phyloP scores from a whole-genome alignment of 1,140 invertebrate genomes.

The Pseudoatta argentina region DNA sequence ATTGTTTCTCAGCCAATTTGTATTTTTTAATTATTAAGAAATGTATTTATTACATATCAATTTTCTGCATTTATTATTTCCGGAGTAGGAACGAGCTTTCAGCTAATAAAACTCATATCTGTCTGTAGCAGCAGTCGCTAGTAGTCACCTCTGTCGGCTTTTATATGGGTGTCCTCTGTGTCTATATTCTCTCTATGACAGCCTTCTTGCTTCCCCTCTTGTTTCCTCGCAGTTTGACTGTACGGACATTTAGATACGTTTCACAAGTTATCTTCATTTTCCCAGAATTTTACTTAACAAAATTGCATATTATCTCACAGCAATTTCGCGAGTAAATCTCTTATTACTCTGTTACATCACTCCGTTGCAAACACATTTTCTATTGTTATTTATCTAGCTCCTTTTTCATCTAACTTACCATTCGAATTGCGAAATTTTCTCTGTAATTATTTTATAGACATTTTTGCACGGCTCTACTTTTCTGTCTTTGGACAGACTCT shows the following conservation, averaged over 20 bases:
- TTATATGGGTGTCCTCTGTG: constrained; percentile 9
- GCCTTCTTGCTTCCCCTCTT: constrained; percentile 24
- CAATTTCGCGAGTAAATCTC: constrained; percentile 58
- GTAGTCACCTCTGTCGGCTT: constrained; percentile 4
- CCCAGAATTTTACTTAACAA: constrained; percentile 60
- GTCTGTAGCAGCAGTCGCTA: constrained; percentile 23
- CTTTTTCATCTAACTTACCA: not conserved
- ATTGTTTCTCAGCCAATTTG: not conserved
- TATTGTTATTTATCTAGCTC: not conserved
- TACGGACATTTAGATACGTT: constrained; percentile 65
- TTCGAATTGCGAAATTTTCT: not conserved
- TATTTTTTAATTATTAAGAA: constrained; percentile 6
- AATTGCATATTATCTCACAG: constrained; percentile 60
- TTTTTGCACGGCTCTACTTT: not conserved
- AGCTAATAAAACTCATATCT: constrained; percentile 65
- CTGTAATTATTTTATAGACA: constrained; percentile 1
- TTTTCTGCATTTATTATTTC: constrained; percentile 14
- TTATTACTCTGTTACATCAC: constrained; percentile 26
- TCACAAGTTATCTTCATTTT: constrained; percentile 68
- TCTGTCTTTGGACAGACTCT: not conserved
- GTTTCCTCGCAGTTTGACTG: constrained; percentile 62
- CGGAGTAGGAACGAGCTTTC: not conserved
- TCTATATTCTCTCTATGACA: constrained; percentile 18
- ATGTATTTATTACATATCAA: constrained; percentile 3
- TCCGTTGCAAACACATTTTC: not conserved